Base-by-base conservation (phyloP, 2,888 invertebrate genomes). In the Liopterus haemorrhoidalis region DNA sequence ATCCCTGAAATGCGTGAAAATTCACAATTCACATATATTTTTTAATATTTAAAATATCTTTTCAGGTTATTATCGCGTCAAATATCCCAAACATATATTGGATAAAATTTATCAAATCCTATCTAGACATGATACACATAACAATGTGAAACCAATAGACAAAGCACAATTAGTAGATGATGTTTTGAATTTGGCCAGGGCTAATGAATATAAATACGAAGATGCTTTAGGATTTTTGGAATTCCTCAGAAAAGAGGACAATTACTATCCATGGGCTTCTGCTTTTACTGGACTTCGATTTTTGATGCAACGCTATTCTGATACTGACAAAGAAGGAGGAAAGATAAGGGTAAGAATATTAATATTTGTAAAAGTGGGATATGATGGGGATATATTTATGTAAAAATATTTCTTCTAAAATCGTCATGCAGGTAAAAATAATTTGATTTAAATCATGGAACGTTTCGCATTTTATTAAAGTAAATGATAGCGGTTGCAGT, bases 111-210 rank as follows among this genome's bases (percentile, higher is more conserved):
- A 63, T 2, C 43, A 64, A 2, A 73, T 71, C 18, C 61, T 75
- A 1, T 59, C 78, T 5, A 65, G 68, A n/a, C 60, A 59, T 2
- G 66, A 70, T 16, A 51, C 66, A 12, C 71, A 73, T 21, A 48
- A 53, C 1, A 60, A 43, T 1, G 81, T 88, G 38, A 73, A 81
- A 51, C 74, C 76, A 30, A 64, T 79, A 8, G 86, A 86, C 63
- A 73, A 82, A 55, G 88, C 86, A 3, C 87, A 76, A 72, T 72
- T 84, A 16, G 75, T 93, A 8, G 85, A 92, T 57, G 94, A 94
- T 64, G 73, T 82, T 1, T 72, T 85, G 54, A 81, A 81, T 64
- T 72, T 85, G 44, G 87, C 85, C n/a, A 74, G 82, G 35, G 74
- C 79, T n/a, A 76, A 77, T 2, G 55, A 74, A 15, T 67, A 84